These are phyloP conservation scores for Arenaria interpres DNA, from an alignment of 2,113 vertebrate species.

Conservation along the genomic window DNA sequence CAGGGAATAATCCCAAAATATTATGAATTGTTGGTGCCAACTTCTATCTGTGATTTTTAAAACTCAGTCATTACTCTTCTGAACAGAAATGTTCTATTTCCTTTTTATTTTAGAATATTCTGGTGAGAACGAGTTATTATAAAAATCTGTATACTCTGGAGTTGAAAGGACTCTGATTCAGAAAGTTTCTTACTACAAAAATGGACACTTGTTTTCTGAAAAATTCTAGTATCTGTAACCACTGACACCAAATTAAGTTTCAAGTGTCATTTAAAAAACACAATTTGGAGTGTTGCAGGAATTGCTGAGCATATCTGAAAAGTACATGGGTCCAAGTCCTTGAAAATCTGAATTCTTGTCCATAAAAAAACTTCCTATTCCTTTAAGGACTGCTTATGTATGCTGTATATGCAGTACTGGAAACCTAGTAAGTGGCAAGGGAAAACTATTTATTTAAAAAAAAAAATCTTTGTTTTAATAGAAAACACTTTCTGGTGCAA, in stretches of 20 bases:
- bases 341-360: not conserved
- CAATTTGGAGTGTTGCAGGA: not conserved
- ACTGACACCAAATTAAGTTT: not conserved
- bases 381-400: not conserved
- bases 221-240: not conserved
- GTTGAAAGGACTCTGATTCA: not conserved
- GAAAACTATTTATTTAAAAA: not conserved
- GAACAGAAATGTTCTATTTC: not conserved
- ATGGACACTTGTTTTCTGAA: not conserved
- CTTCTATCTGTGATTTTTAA: not conserved
- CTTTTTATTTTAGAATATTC: not conserved
- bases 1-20: not conserved
- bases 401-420: not conserved
- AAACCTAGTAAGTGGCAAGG: not conserved
- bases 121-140: not conserved
- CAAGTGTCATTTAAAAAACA: not conserved
- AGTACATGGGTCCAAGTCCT: not conserved
- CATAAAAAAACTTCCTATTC: not conserved
- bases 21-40: not conserved
- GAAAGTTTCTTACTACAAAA: not conserved
- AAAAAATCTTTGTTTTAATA: not conserved
- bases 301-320: not conserved
- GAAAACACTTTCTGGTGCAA: not conserved
- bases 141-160: not conserved
- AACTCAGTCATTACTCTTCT: not conserved